These are phyloP conservation scores for Scolanthus callimorphus DNA, from an alignment of 92 coral and sea anemone species.

Conservation along the genomic window DNA sequence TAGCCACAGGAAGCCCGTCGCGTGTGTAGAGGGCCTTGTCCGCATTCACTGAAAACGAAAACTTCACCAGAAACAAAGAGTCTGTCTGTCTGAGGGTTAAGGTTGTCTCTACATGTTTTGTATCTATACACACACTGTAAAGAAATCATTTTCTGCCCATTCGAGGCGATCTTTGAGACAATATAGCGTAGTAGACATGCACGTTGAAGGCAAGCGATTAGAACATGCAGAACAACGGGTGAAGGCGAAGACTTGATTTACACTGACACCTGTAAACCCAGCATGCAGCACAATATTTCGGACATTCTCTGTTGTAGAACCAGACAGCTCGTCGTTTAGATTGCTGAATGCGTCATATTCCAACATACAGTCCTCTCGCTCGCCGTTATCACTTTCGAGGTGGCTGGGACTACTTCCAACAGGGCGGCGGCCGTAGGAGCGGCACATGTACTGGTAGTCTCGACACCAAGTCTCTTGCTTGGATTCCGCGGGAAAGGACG, in stretches of 20 bases:
- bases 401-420: conserved; percentile 7
- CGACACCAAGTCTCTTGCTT: conserved; percentile 25
- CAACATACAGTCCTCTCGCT: not conserved
- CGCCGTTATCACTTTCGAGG: not conserved
- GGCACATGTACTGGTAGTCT: conserved; percentile 31
- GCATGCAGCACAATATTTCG: not conserved
- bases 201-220: not conserved
- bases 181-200: not conserved
- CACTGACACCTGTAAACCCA: conserved; percentile 5
- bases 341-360: conserved; percentile 16
- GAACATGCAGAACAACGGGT: conserved; percentile 2
- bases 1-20: too few relatives aligned
- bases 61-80: too few relatives aligned
- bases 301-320: conserved; percentile 1
- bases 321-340: conserved; percentile 1
- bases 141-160: not conserved
- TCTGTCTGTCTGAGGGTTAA: too few relatives aligned
- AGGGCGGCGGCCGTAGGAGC: conserved; percentile 26
- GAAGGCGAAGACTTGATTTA: not conserved
- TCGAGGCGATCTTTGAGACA: not conserved
- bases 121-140: conserved; percentile 1
- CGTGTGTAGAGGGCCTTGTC: too few relatives aligned
- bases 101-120: too few relatives aligned
- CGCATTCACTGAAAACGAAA: too few relatives aligned
- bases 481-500: conserved; percentile 5